Percentiles rank a stretch among this genome's conserved stretches.
Conservation (phyloP, 2,113 vertebrate species). For the Arenaria interpres region DNA sequence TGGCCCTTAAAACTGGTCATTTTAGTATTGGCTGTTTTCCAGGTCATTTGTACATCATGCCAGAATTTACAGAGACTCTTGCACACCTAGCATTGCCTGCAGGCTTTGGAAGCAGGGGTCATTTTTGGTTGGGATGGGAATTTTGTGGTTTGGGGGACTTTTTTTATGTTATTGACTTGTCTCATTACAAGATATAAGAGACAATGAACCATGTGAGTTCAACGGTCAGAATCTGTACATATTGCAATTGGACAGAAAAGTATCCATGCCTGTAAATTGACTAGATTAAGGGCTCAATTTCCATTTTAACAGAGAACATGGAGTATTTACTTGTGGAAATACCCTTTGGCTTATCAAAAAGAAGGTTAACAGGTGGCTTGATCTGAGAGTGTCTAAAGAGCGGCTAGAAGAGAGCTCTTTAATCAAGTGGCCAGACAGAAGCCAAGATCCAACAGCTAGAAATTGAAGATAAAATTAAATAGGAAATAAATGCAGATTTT, state of each 20-base stretch:
- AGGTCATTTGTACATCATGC: background rate
- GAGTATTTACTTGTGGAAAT: slow-evolving; percentile 49
- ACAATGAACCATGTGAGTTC: background rate
- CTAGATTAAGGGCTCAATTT: slow-evolving; percentile 52
- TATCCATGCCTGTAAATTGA: background rate
- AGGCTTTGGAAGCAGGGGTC: background rate
- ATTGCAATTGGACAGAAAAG: background rate
- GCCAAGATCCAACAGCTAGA: slow-evolving; percentile 30
- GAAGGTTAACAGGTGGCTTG: slow-evolving; percentile 53
- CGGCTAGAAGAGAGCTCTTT: background rate
- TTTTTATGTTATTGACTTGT: background rate
- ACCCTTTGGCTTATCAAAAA: slow-evolving; percentile 39
- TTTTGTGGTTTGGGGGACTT: background rate
- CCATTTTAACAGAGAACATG: slow-evolving; percentile 31
- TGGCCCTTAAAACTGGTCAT: background rate
- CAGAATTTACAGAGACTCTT: background rate
- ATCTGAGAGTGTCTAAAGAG: slow-evolving; percentile 15
- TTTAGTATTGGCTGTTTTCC: background rate
- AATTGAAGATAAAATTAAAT: slow-evolving; percentile 29
- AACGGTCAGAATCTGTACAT: background rate
- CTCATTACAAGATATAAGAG: background rate
- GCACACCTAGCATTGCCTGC: background rate
- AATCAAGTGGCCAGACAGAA: slow-evolving; percentile 39
- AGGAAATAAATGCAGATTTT: slow-evolving; percentile 9
- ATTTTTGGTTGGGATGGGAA: background rate